Percentiles rank a stretch among this genome's conserved stretches.
Conservation (phyloP, 2,797 vertebrate species). For the Myripristis murdjan region DNA sequence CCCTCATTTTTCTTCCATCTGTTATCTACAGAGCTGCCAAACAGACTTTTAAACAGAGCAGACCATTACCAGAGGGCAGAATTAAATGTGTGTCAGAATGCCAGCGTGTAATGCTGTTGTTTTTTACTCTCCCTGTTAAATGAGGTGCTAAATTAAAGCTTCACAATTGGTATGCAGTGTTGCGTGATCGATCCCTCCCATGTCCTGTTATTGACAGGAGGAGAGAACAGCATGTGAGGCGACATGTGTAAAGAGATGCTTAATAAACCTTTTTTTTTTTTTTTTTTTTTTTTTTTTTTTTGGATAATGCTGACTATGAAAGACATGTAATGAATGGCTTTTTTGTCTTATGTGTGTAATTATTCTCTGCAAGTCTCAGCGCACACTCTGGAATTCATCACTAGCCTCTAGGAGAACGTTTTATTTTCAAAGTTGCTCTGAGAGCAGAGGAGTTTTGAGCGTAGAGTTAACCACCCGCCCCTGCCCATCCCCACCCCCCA, state of each 20-base stretch:
- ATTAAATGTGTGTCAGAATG: conserved; percentile 81
- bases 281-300: no score
- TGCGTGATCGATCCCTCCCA: conserved; percentile 63
- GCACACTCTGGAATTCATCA: conserved; percentile 57
- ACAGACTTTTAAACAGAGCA: conserved; percentile 81
- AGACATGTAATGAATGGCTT: conserved; percentile 44
- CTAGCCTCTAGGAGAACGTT: conserved; percentile 29
- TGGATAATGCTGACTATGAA: conserved; percentile 49
- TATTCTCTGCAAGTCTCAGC: conserved; percentile 57
- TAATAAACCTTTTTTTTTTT: conserved; percentile 31
- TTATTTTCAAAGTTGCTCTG: conserved; percentile 15
- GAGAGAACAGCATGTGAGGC: conserved; percentile 27
- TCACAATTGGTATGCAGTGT: conserved; percentile 60
- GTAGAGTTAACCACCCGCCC: conserved; percentile 10
- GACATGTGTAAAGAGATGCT: conserved; percentile 32
- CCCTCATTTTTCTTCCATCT: conserved; percentile 84
- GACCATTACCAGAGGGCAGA: conserved; percentile 79
- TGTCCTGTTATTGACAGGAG: conserved; percentile 42
- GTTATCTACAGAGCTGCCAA: conserved; percentile 83
- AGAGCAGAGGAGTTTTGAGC: conserved; percentile 18
- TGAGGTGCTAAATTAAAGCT: conserved; percentile 86
- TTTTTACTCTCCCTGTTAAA: conserved; percentile 78
- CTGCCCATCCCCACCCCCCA: no score
- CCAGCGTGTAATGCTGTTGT: conserved; percentile 82
- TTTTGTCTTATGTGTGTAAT: conserved; percentile 58